Conservation (phyloP, 2,113 vertebrate genomes). For the Phocoena phocoena region DNA sequence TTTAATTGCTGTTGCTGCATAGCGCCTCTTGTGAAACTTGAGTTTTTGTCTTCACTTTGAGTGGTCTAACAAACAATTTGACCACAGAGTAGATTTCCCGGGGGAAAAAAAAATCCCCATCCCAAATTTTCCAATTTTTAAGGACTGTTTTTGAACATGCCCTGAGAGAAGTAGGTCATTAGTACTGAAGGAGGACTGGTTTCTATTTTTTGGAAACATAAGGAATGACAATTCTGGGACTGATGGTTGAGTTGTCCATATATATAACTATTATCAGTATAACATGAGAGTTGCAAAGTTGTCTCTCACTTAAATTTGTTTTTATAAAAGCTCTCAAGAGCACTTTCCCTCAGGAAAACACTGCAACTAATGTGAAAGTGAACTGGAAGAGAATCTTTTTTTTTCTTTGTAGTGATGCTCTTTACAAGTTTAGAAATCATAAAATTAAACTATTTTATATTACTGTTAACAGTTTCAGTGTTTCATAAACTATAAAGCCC, state of each 20-base stretch:
- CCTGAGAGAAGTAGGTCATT: constrained; percentile 46
- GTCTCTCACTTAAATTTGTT: constrained; percentile 4
- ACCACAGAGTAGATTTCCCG: background rate
- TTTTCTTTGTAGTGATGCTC: background rate
- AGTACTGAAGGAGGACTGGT: background rate
- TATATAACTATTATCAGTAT: background rate
- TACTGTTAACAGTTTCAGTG: background rate
- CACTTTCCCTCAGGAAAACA: background rate
- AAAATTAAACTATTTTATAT: constrained; percentile 26
- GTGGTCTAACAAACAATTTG: constrained; percentile 67
- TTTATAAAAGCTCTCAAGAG: constrained; percentile 25
- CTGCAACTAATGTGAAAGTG: background rate
- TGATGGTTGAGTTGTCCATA: background rate
- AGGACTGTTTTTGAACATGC: background rate
- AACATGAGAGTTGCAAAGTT: background rate
- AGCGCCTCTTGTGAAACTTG: constrained; percentile 53
- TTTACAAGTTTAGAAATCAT: background rate
- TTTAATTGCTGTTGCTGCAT: constrained; percentile 58
- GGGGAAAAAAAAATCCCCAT: background rate
- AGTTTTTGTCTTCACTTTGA: constrained; percentile 64
- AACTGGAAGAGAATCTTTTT: background rate
- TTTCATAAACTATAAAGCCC: background rate
- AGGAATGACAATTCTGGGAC: background rate
- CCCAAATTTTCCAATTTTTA: constrained; percentile 61
- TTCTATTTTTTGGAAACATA: constrained; percentile 32